These are phyloP conservation scores for Drosophila nikananu DNA, from an alignment of 1,140 invertebrate species.

Conservation along the genomic window DNA sequence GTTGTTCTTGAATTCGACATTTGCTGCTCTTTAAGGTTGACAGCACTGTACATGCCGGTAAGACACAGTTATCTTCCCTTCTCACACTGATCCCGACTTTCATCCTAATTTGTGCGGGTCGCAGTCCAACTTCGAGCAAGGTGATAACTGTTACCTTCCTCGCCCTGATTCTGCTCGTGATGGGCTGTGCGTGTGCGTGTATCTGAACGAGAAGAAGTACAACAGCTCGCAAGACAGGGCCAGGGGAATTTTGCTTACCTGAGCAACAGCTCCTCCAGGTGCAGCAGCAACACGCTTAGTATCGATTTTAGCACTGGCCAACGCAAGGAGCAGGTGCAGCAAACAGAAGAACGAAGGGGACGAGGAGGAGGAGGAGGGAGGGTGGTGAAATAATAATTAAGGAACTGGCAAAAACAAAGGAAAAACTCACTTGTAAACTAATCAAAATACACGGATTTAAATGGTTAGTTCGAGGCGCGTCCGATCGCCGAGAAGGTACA, in stretches of 20 bases:
- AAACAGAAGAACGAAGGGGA: neutral
- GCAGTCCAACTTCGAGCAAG: conserved; percentile 11
- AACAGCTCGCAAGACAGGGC: too few relatives aligned
- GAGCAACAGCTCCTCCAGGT: conserved; percentile 28
- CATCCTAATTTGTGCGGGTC: neutral
- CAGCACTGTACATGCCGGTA: conserved; percentile 20
- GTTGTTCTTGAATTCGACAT: neutral
- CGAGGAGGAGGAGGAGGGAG: neutral
- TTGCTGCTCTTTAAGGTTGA: neutral
- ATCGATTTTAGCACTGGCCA: conserved; percentile 70
- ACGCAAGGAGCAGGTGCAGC: neutral
- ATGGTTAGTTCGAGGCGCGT: conserved; percentile 14
- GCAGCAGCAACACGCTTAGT: conserved; percentile 33
- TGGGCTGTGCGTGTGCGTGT: conserved; percentile 31
- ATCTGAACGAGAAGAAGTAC: conserved; percentile 19
- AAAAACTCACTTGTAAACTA: conserved; percentile 36
- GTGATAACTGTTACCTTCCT: conserved; percentile 20
- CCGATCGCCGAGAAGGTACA: conserved; percentile 32
- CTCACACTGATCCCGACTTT: neutral
- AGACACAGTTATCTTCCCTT: neutral
- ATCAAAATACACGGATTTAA: conserved; percentile 8
- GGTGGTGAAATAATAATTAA: conserved; percentile 6
- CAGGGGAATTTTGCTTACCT: conserved; percentile 45
- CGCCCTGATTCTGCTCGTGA: conserved; percentile 7
- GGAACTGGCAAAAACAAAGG: neutral